Evolutionary conservation across 2,797 vertebrate species (phyloP), one percentile per base, ranked within the genome.

Genomic region (Pteropus rufus): DNA sequence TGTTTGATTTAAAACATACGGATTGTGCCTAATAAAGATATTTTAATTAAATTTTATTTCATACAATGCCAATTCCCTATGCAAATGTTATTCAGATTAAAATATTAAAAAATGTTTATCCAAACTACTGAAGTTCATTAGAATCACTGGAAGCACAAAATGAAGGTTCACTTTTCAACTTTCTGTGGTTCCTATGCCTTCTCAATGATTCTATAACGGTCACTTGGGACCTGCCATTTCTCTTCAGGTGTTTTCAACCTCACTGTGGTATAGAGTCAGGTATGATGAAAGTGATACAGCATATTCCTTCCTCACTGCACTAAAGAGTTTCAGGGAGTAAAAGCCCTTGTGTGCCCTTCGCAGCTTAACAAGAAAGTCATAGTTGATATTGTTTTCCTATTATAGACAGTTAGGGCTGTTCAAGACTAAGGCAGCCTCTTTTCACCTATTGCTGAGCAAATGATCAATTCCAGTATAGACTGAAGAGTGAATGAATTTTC

Each of bases 311-410:
- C 34, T 91, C 52, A n/a, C 83, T 92, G 65, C 83, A 58, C 96
- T 98, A 97, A 98, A 94, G 92, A 97, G 60, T 93, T 95, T 98
- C 92, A 2, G 46, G 76, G 82, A 96, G 92, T 93, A 95, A 95
- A 98, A 98, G 89, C 29, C 10, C 52, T 62, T 36, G 73, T 96
- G 69, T 88, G 62, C 81, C 96, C 67, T 96, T 69, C 10, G 86
- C 67, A 97, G 80, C 46, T 97, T 97, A 97, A 97, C 89, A 94
- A 97, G 58, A 96, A 97, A 97, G 70, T 0, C 69, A 65, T 96
- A 97, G n/a, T n/a, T 95, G 93, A 96, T 97, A 88, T 87, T 90
- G 70, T 91, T 94, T 94, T 88, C 31, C 8, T 80, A 49, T 58
- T 56, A 16, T 64, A 96, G 90, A 96, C 97, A 96, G 94, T 93